A percentile compares a stretch with the other conserved stretches of the same genome.
phyloP scores from a whole-genome alignment of 2,797 vertebrate species.

The Pseudopleuronectes americanus region DNA sequence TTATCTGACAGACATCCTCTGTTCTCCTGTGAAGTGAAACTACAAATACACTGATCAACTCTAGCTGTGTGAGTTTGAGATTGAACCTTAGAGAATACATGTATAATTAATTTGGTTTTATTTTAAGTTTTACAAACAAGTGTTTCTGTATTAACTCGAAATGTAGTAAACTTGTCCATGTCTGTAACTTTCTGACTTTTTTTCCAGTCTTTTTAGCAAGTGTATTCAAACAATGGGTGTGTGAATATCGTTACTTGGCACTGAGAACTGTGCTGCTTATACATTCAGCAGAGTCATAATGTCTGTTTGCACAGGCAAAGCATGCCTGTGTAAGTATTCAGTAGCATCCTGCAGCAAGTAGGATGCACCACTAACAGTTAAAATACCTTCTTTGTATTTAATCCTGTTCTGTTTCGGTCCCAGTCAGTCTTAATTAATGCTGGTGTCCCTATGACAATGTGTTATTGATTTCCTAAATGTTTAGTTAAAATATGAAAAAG shows the following conservation, averaged over 20 bases:
- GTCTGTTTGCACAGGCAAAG: constrained; percentile 34
- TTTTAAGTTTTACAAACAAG: neutral
- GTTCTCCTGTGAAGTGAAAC: constrained; percentile 22
- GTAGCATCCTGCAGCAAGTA: neutral
- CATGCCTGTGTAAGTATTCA: constrained; percentile 19
- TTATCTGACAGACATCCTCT: constrained; percentile 54
- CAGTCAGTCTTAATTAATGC: neutral
- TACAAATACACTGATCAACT: constrained; percentile 20
- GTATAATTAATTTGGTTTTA: too few relatives aligned
- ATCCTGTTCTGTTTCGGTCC: neutral
- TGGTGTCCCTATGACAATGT: neutral
- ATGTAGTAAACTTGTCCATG: neutral
- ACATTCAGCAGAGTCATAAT: constrained; percentile 3
- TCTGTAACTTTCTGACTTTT: neutral
- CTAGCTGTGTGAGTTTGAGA: constrained; percentile 2
- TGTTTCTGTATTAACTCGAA: too few relatives aligned
- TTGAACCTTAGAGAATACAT: neutral
- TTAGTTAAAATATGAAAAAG: neutral
- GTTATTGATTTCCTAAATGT: neutral
- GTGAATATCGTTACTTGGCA: constrained; percentile 1
- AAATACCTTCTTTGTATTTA: constrained; percentile 6
- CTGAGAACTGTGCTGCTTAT: neutral
- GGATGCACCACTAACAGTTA: neutral
- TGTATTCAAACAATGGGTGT: neutral
- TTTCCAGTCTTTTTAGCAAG: neutral